Percentiles rank a stretch among this genome's conserved stretches.
Conservation (phyloP, 1,140 invertebrate species). For the Leucophenga varia region DNA sequence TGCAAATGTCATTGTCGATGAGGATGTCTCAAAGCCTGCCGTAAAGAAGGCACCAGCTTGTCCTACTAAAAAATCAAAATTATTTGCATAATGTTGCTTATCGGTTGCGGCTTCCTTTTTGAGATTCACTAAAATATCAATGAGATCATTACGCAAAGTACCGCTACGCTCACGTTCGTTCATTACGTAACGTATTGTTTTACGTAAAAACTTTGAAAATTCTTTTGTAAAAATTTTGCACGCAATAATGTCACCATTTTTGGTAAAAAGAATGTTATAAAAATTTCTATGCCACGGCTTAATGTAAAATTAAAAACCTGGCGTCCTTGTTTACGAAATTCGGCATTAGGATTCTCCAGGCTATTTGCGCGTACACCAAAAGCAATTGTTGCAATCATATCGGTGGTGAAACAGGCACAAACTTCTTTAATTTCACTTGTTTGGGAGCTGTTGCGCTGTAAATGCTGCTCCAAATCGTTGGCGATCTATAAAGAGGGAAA, state of each 20-base stretch:
- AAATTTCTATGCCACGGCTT: constrained; percentile 57
- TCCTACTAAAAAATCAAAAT: constrained; percentile 60
- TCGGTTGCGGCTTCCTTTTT: constrained; percentile 25
- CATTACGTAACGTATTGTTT: constrained; percentile 34
- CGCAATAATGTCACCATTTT: constrained; percentile 9
- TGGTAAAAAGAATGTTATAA: constrained; percentile 52
- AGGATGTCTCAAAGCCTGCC: constrained; percentile 75
- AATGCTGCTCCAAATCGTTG: constrained; percentile 8
- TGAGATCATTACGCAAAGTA: constrained; percentile 41
- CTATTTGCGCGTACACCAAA: constrained; percentile 61
- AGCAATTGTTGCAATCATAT: constrained; percentile 61
- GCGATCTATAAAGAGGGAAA: constrained; percentile 8
- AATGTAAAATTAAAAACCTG: constrained; percentile 59
- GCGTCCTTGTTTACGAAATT: constrained; percentile 44
- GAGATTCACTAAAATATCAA: constrained; percentile 49
- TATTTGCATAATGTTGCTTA: constrained; percentile 4
- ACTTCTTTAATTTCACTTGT: constrained; percentile 48
- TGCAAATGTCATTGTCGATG: constrained; percentile 65
- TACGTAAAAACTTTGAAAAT: constrained; percentile 26
- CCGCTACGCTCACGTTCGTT: constrained; percentile 25
- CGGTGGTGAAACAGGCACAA: constrained; percentile 58
- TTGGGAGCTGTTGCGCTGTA: not conserved
- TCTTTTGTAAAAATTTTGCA: constrained; percentile 22
- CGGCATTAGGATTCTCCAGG: constrained; percentile 55
- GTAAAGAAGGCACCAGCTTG: constrained; percentile 69